A percentile compares a stretch with the other conserved stretches of the same genome.
These are phyloP conservation scores for Nebria salina DNA, from an alignment of 2,888 invertebrate genomes.

Conservation along the genomic window DNA sequence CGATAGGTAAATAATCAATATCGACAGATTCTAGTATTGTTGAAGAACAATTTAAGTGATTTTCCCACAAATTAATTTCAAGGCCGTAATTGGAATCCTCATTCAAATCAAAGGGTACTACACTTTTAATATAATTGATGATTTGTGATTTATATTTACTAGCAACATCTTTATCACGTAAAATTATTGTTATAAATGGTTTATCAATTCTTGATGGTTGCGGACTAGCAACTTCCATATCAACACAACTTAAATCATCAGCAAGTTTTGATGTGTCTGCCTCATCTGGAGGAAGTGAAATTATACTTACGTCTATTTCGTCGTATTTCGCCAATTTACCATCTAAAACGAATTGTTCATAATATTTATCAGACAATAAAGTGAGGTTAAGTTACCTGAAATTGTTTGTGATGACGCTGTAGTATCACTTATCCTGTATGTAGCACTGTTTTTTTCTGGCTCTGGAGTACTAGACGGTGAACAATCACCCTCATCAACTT, in stretches of 20 bases:
- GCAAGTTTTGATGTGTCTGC: constrained; percentile 22
- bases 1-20: constrained; percentile 41
- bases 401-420: not conserved
- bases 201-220: constrained; percentile 20
- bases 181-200: constrained; percentile 36
- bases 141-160: constrained; percentile 14
- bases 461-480: constrained; percentile 49
- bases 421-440: not conserved
- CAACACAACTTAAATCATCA: constrained; percentile 32
- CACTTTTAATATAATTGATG: constrained; percentile 27
- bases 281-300: not conserved
- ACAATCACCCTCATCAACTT: constrained; percentile 53
- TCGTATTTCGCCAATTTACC: not conserved
- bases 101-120: constrained; percentile 19
- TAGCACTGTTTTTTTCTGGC: not conserved
- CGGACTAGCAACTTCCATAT: constrained; percentile 37
- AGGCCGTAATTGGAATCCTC: constrained; percentile 20
- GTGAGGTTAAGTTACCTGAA: constrained; percentile 15
- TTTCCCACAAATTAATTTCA: constrained; percentile 28
- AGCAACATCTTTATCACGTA: constrained; percentile 37
- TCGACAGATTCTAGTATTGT: constrained; percentile 29
- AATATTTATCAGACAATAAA: not conserved
- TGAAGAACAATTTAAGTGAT: constrained; percentile 10
- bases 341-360: not conserved
- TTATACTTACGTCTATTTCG: not conserved